Conservation (phyloP, 2,888 invertebrate species). For the Scotopteryx bipunctaria region DNA sequence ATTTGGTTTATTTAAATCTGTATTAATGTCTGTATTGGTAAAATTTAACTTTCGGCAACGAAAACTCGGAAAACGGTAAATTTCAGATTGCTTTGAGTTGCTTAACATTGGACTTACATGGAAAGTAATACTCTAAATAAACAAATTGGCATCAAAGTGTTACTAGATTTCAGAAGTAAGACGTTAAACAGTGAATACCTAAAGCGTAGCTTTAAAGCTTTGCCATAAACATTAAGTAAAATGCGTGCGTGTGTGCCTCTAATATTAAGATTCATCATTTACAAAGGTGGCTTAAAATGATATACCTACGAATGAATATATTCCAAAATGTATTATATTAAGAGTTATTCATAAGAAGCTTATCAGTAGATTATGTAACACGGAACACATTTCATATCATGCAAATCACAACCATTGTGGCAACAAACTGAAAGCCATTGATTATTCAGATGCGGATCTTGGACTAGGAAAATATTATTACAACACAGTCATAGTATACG, state of each 20-base stretch:
- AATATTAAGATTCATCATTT: slow-evolving; percentile 5
- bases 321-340: slow-evolving; percentile 17
- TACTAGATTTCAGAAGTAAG: not conserved
- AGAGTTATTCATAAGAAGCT: slow-evolving; percentile 23
- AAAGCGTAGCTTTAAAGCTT: slow-evolving; percentile 3
- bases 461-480: slow-evolving; percentile 43
- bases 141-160: not conserved
- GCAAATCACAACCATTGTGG: slow-evolving; percentile 34
- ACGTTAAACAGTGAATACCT: not conserved
- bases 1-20: not conserved
- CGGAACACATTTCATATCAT: slow-evolving; percentile 30
- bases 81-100: slow-evolving; percentile 7
- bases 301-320: slow-evolving; percentile 16
- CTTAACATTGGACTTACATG: too few species aligned
- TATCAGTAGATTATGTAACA: slow-evolving; percentile 25
- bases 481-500: slow-evolving; percentile 47
- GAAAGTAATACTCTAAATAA: not conserved
- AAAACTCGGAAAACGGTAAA: not conserved
- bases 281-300: slow-evolving; percentile 10
- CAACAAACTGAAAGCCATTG: slow-evolving; percentile 36
- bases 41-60: not conserved
- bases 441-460: slow-evolving; percentile 37
- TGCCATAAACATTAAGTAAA: not conserved
- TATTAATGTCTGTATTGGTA: not conserved
- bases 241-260: not conserved